phyloP scores from a whole-genome alignment of 2,113 vertebrate genomes.

The Lampris megalopsis region DNA sequence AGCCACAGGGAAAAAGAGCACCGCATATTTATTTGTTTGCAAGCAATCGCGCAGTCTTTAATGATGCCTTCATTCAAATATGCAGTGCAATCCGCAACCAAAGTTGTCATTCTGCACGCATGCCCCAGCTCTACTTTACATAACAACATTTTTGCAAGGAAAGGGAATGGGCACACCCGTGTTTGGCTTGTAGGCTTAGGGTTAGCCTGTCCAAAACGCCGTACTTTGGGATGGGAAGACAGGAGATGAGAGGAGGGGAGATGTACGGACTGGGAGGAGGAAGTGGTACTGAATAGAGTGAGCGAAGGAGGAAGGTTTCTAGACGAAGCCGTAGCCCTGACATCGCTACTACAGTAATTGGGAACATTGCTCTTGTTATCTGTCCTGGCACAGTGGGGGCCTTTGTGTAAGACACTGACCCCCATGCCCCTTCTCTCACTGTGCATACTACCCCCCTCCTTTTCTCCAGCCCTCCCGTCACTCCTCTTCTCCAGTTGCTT shows the following conservation, averaged over 20 bases:
- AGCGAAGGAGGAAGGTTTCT: neutral
- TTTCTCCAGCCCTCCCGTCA: neutral
- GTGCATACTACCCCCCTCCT: neutral
- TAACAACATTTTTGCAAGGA: no score
- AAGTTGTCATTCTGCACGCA: no score
- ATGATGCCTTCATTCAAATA: no score
- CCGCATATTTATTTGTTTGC: neutral
- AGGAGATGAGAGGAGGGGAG: neutral
- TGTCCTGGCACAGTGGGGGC: conserved; percentile 10
- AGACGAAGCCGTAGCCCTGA: neutral
- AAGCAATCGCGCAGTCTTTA: no score
- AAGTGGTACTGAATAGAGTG: no score
- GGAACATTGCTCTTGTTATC: conserved; percentile 27
- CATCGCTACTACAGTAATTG: neutral
- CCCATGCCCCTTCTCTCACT: conserved; percentile 1
- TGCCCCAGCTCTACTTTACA: no score
- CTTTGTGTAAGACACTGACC: conserved; percentile 11
- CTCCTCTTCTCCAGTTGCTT: conserved; percentile 14
- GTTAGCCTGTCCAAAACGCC: no score
- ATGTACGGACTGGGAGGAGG: neutral
- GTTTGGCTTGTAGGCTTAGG: no score
- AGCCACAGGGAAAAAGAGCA: neutral
- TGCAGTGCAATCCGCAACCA: no score
- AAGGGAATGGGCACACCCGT: no score
- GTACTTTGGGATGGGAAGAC: no score